phyloP scores from a whole-genome alignment of 2,797 vertebrate species.

The Crenichthys baileyi region DNA sequence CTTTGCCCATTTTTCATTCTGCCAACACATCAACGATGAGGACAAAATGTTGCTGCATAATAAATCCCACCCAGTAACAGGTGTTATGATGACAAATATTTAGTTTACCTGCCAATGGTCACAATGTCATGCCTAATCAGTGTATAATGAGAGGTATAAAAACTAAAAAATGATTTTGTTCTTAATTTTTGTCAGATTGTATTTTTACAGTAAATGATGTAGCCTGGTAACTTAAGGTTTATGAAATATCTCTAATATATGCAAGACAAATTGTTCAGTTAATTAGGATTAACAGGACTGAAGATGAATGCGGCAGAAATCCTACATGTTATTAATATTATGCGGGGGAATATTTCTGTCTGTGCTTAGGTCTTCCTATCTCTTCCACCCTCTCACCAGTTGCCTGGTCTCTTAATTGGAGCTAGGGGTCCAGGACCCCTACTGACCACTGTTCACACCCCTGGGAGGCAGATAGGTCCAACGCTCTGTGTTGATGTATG shows the following conservation, averaged over 20 bases:
- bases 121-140: neutral
- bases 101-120: neutral
- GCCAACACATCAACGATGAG: neutral
- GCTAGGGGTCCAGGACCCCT: slow-evolving; percentile 59
- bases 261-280: slow-evolving; percentile 15
- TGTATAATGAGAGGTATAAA: neutral
- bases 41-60: neutral
- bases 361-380: slow-evolving; percentile 37
- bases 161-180: neutral
- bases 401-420: slow-evolving; percentile 74
- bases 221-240: neutral
- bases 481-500: slow-evolving; percentile 22
- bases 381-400: slow-evolving; percentile 46
- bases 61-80: too few relatives aligned
- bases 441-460: slow-evolving; percentile 52
- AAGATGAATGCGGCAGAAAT: slow-evolving; percentile 28
- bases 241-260: slow-evolving; percentile 12
- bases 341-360: slow-evolving; percentile 52
- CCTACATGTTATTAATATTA: slow-evolving; percentile 66
- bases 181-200: slow-evolving; percentile 4
- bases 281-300: slow-evolving; percentile 40
- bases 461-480: slow-evolving; percentile 47
- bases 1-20: neutral
- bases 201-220: slow-evolving; percentile 17
- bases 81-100: neutral